Percentiles rank a stretch among this genome's conserved stretches.
Evolutionary conservation across 2,113 vertebrate species (phyloP).

Genomic region (Triplophysa rosa): DNA sequence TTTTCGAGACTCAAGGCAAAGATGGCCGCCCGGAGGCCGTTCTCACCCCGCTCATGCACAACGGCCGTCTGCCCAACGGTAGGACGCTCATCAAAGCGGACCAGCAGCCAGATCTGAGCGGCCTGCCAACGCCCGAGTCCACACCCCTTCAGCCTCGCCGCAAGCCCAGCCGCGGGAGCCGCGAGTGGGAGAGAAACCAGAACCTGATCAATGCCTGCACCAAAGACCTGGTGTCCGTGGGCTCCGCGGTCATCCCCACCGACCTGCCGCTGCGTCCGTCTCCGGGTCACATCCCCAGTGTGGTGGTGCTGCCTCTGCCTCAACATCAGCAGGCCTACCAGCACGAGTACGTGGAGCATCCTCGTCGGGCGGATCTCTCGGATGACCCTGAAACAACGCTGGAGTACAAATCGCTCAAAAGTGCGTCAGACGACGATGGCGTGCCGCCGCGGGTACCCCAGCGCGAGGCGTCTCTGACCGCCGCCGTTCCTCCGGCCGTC

Average conservation of each 20-base stretch:
- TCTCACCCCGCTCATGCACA: conserved; percentile 95
- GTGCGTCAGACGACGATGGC: conserved; percentile 79
- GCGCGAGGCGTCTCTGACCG: conserved; percentile 89
- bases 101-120: conserved; percentile 90
- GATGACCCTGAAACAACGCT: conserved; percentile 92
- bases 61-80: conserved; percentile 84
- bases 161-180: conserved; percentile 89
- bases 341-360: conserved; percentile 95
- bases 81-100: conserved; percentile 96
- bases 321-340: conserved; percentile 93
- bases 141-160: conserved; percentile 96
- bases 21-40: conserved; percentile 92
- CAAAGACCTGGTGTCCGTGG: conserved; percentile 89
- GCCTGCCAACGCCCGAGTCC: conserved; percentile 92
- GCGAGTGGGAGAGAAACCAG: conserved; percentile 96
- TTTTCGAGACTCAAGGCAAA: conserved; percentile 92
- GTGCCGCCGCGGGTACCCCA: conserved; percentile 94
- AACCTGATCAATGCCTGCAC: conserved; percentile 97
- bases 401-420: conserved; percentile 95
- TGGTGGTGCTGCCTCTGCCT: conserved; percentile 86
- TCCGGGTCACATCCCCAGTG: conserved; percentile 93
- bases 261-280: conserved; percentile 92
- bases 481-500: conserved; percentile 77
- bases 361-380: conserved; percentile 83
- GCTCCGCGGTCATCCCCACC: conserved; percentile 88